These are phyloP conservation scores for Siderastrea radians DNA, from an alignment of 92 coral and sea anemone species.

Conservation along the genomic window DNA sequence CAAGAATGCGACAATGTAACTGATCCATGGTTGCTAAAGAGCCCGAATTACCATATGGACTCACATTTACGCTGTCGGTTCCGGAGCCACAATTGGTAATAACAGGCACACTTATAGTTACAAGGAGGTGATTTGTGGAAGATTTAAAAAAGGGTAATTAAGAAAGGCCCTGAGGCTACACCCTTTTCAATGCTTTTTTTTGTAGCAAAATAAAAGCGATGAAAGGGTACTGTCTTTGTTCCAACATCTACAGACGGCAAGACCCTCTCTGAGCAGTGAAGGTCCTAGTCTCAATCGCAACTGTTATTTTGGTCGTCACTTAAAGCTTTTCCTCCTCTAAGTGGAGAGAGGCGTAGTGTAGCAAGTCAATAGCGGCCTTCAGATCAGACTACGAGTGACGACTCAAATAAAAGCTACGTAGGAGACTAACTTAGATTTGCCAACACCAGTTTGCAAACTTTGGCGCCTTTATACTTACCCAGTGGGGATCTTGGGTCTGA, in stretches of 20 bases:
- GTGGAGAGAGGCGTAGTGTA: background rate
- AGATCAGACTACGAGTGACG: no score
- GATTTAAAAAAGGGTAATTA: background rate
- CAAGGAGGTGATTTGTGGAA: background rate
- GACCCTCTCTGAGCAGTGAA: no score
- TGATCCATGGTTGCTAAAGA: background rate
- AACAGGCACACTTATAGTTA: no score
- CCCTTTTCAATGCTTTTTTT: background rate
- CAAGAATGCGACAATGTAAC: background rate
- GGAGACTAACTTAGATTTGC: no score
- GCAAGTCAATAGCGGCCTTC: no score
- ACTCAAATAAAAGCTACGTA: no score
- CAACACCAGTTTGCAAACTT: no score
- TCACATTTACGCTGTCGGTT: background rate
- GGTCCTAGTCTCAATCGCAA: no score
- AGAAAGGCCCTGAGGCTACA: background rate
- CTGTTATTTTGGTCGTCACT: no score
- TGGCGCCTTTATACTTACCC: conserved; percentile 32
- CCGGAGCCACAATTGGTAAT: no score
- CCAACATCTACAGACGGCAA: no score
- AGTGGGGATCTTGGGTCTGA: conserved; percentile 58
- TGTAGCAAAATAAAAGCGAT: background rate
- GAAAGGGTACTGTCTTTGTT: background rate
- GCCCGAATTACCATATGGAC: background rate
- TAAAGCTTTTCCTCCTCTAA: background rate